A percentile compares a stretch with the other conserved stretches of the same genome.
Conservation (phyloP, 2,113 vertebrate species). For the Leptobrachium leishanense region DNA sequence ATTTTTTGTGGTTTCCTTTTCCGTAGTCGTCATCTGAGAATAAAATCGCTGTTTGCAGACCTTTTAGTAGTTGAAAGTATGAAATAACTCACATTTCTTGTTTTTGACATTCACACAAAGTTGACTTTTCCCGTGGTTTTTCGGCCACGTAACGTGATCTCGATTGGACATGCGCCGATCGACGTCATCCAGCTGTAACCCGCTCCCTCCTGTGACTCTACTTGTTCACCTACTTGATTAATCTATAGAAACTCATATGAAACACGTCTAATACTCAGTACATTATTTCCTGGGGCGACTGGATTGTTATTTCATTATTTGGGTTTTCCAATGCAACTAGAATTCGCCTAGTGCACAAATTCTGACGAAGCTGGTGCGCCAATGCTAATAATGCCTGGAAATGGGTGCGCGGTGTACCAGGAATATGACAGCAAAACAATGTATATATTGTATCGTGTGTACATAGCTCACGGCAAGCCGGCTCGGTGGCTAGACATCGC, state of each 20-base stretch:
- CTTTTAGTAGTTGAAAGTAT: background rate
- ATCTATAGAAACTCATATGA: constrained; percentile 44
- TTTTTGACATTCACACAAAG: constrained; percentile 43
- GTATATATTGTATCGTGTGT: background rate
- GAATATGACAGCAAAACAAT: background rate
- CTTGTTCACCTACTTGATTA: constrained; percentile 40
- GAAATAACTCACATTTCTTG: constrained; percentile 10
- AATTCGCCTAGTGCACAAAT: background rate
- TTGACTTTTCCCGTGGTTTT: constrained; percentile 58
- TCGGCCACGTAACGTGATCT: constrained; percentile 31
- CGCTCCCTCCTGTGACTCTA: constrained; percentile 44
- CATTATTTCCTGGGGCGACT: constrained; percentile 55
- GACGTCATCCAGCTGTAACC: constrained; percentile 53
- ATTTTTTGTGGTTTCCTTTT: too few relatives aligned
- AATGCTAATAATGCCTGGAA: too few relatives aligned
- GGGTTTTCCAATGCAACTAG: constrained; percentile 1
- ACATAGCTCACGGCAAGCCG: background rate
- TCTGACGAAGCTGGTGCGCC: too few relatives aligned
- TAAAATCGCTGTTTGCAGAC: too few relatives aligned
- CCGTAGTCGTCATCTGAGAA: too few relatives aligned
- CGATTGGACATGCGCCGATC: constrained; percentile 48
- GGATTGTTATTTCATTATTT: constrained; percentile 37
- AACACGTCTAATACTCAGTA: constrained; percentile 45
- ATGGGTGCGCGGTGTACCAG: too few relatives aligned
- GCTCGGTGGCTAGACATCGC: background rate